These are phyloP conservation scores for Malurus splendens DNA, from an alignment of 2,797 vertebrate genomes.

Conservation along the genomic window DNA sequence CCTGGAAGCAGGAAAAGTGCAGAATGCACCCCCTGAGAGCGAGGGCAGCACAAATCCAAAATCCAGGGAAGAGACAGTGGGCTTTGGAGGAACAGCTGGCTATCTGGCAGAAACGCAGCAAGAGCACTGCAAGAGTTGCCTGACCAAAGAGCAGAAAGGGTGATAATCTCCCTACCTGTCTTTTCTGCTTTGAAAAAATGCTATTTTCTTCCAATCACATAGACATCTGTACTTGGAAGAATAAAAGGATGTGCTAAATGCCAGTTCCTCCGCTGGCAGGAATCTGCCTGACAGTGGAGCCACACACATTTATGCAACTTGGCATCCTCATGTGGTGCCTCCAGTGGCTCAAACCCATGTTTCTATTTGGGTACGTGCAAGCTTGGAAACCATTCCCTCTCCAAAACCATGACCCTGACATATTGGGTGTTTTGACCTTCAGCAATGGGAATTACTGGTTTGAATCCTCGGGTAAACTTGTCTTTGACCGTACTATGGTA, in stretches of 20 bases:
- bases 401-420: neutral
- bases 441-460: neutral
- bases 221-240: neutral
- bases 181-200: neutral
- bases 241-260: neutral
- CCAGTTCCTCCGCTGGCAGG: neutral
- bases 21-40: neutral
- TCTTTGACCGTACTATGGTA: neutral
- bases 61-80: neutral
- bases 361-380: neutral
- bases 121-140: neutral
- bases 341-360: neutral
- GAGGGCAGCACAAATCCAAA: neutral
- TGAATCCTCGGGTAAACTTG: neutral
- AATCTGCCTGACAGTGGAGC: neutral
- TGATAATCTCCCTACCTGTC: neutral
- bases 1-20: neutral
- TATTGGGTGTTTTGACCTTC: neutral
- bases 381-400: neutral
- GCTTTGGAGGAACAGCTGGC: neutral
- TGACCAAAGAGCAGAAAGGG: neutral
- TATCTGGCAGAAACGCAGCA: neutral
- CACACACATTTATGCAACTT: neutral
- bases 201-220: neutral
- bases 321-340: fast-evolving